phyloP scores from a whole-genome alignment of 2,113 vertebrate genomes.

The Lasiurus cinereus region DNA sequence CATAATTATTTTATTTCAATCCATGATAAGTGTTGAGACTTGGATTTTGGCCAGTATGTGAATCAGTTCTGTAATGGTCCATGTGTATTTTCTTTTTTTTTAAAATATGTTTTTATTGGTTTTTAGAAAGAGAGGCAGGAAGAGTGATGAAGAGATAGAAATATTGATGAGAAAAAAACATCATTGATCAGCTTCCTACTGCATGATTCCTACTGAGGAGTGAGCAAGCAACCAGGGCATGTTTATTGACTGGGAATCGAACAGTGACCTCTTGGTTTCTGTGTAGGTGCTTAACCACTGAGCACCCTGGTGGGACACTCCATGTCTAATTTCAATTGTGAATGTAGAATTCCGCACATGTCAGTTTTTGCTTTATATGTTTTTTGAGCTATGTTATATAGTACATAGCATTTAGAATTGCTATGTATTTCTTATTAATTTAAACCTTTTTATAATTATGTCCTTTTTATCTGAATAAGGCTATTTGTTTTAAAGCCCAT shows the following conservation, averaged over 20 bases:
- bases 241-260: too few species aligned
- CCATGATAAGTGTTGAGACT: background rate
- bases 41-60: background rate
- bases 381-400: background rate
- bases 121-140: too few species aligned
- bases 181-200: too few species aligned
- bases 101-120: too few species aligned
- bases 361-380: background rate
- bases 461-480: background rate
- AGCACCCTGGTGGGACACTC: too few species aligned
- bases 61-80: background rate
- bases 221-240: too few species aligned
- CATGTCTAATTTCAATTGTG: background rate
- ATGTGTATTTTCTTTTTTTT: background rate
- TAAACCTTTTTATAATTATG: background rate
- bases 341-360: background rate
- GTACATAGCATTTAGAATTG: background rate
- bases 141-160: too few species aligned
- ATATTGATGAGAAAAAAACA: too few species aligned
- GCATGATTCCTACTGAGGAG: too few species aligned
- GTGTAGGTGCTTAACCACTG: too few species aligned
- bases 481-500: background rate
- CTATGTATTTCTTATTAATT: background rate
- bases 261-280: too few species aligned
- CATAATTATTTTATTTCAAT: background rate